Base-by-base conservation (phyloP, 2,113 vertebrate species). In the Phyllopteryx taeniolatus region DNA sequence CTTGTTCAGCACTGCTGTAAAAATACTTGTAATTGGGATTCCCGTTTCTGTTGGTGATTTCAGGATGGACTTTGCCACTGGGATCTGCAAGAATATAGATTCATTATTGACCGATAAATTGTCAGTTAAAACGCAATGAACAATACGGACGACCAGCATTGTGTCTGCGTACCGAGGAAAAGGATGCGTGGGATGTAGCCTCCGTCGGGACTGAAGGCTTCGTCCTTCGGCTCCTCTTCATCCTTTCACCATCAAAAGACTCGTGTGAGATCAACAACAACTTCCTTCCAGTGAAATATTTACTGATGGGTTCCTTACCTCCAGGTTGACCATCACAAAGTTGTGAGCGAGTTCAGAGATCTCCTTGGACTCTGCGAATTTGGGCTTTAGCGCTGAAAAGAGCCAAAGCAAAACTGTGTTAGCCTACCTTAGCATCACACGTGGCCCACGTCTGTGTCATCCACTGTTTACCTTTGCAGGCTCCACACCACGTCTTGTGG, bases 21-120 rank as follows among this genome's bases (percentile, higher is more conserved):
- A 98, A 99, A 88, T 98, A 98, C 78, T 98, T 98, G 90, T 99
- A 99, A 92, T 94, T 98, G 57, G 96, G 96, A 75, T 99, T 99
- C 78, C 97, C 98, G 4, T 91, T 95, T 84, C 91, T 95, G 81
- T 99, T 99, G 78, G 92, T 95, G 81, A 99, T 96, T 90, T 99
- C 97, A 79, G 96, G 93, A 74, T 85, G 97, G 51, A 99, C 95
- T 79, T 94, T 93, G 59, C 98, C 96, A 61, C 89, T 95, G 75
- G 96, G 95, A 91, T 99, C 98, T 99, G 77, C n/a, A 31, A 83
- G 39, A 56, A 22, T 0, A 22, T 0, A 20, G 14, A 31, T 19
- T 53, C 46, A 2, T 4, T 61, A 44, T 60, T 4, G 3, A 33
- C 22, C 5, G 27, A 44, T 70, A 1, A 68, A 8, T 35, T 47